Conservation (phyloP, 1,140 invertebrate genomes). For the Zaprionus camerounensis region DNA sequence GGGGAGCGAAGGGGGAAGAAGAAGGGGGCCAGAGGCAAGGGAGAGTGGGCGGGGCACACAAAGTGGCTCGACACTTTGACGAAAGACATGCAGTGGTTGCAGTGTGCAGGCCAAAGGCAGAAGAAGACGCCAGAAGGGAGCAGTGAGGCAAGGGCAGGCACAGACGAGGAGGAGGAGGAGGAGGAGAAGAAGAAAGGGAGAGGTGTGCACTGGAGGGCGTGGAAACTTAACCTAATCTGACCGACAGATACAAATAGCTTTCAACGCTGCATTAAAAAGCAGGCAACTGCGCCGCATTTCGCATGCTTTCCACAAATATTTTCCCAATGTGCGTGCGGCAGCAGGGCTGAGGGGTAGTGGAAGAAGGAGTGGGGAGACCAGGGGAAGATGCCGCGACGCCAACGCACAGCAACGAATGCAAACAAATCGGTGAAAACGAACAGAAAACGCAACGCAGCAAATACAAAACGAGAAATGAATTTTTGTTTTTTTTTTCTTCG, state of each 20-base stretch:
- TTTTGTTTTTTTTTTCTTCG: conserved; percentile 69
- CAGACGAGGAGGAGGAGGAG: not conserved
- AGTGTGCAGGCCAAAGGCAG: too few species aligned
- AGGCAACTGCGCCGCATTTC: conserved; percentile 72
- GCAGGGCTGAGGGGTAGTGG: not conserved
- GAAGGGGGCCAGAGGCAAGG: conserved; percentile 14
- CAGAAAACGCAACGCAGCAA: conserved; percentile 12
- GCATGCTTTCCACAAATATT: conserved; percentile 80
- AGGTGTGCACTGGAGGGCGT: conserved; percentile 6
- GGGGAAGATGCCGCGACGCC: conserved; percentile 40
- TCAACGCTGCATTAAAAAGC: conserved; percentile 76
- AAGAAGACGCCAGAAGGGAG: conserved; percentile 16
- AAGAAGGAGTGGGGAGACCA: too few species aligned
- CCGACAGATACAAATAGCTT: conserved; percentile 82
- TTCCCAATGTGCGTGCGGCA: conserved; percentile 64
- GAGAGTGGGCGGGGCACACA: conserved; percentile 30
- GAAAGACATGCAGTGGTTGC: conserved; percentile 74
- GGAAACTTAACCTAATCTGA: conserved; percentile 78
- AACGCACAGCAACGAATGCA: conserved; percentile 66
- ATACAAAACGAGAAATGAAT: conserved; percentile 63
- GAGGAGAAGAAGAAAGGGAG: not conserved
- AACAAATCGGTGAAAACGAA: conserved; percentile 68
- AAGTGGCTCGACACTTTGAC: conserved; percentile 81
- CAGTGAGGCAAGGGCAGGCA: not conserved
- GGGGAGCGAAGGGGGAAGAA: not conserved